Evolutionary conservation across 2,888 invertebrate species (phyloP).

Genomic region (Campaea margaritaria): DNA sequence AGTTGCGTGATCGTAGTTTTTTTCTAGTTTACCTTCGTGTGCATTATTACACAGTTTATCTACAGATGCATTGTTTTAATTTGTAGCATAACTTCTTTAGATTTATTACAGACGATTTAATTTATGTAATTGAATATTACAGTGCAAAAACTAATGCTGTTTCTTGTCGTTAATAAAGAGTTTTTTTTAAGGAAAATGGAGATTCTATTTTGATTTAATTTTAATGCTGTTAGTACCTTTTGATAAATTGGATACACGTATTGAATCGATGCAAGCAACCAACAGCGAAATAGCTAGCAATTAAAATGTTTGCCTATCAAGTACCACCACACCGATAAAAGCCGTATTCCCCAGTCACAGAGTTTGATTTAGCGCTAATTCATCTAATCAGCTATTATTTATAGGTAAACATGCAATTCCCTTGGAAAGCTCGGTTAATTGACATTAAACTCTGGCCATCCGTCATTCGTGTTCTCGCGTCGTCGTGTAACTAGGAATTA

Average conservation of each 20-base stretch:
- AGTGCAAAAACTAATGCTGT: no score
- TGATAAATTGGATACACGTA: no score
- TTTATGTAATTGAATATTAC: no score
- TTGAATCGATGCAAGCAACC: neutral
- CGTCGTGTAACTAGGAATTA: constrained; percentile 58
- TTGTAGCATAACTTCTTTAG: constrained; percentile 11
- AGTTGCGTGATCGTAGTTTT: constrained; percentile 56
- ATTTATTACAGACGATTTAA: neutral
- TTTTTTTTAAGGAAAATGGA: no score
- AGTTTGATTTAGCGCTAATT: constrained; percentile 44
- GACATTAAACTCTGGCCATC: constrained; percentile 73
- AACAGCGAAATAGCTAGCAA: constrained; percentile 10
- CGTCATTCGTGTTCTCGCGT: constrained; percentile 68
- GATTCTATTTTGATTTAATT: no score
- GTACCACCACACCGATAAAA: neutral
- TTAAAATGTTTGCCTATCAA: constrained; percentile 18
- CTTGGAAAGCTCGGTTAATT: constrained; percentile 69
- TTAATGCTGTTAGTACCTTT: no score
- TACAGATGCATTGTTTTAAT: constrained; percentile 32
- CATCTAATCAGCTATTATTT: constrained; percentile 54
- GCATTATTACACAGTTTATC: no score
- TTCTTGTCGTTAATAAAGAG: no score
- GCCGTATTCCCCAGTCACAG: constrained; percentile 40
- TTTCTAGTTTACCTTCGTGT: constrained; percentile 49
- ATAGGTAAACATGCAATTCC: constrained; percentile 58